Evolutionary conservation across 2,888 invertebrate species (phyloP).

Genomic region (Metopia argyrocephala): DNA sequence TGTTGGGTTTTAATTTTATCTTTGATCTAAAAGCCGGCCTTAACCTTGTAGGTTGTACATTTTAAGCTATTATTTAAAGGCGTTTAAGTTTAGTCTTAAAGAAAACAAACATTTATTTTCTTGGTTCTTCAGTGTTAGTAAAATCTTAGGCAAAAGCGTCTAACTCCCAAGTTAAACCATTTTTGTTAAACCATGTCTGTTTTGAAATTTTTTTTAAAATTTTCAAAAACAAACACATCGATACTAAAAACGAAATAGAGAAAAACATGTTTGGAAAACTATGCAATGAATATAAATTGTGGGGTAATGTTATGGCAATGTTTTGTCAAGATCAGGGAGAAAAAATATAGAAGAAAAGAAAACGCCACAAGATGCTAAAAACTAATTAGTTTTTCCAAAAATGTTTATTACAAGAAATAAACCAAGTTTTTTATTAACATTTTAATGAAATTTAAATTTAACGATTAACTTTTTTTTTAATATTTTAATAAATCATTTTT

Average conservation of each 20-base stretch:
- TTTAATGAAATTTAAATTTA: background rate
- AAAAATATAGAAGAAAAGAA: no score
- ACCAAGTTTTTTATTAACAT: background rate
- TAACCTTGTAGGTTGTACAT: background rate
- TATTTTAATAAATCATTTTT: background rate
- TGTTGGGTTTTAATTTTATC: constrained; percentile 31
- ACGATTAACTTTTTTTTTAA: background rate
- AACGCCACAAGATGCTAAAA: no score
- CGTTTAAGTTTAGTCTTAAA: constrained; percentile 8
- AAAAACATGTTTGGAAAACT: no score
- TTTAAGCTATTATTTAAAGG: constrained; percentile 8
- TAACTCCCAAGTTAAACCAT: no score
- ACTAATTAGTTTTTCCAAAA: no score
- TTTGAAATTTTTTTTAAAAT: no score
- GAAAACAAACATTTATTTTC: constrained; percentile 7
- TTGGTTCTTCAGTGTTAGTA: constrained; percentile 36
- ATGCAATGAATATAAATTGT: no score
- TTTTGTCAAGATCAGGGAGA: no score
- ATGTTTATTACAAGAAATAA: background rate
- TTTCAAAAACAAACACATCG: no score
- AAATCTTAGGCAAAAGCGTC: background rate
- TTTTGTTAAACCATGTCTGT: no score
- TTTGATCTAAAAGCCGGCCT: constrained; percentile 13
- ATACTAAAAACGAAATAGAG: no score
- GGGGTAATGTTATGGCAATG: no score